phyloP scores from a whole-genome alignment of 2,113 vertebrate species.

The Sminthopsis crassicaudata region DNA sequence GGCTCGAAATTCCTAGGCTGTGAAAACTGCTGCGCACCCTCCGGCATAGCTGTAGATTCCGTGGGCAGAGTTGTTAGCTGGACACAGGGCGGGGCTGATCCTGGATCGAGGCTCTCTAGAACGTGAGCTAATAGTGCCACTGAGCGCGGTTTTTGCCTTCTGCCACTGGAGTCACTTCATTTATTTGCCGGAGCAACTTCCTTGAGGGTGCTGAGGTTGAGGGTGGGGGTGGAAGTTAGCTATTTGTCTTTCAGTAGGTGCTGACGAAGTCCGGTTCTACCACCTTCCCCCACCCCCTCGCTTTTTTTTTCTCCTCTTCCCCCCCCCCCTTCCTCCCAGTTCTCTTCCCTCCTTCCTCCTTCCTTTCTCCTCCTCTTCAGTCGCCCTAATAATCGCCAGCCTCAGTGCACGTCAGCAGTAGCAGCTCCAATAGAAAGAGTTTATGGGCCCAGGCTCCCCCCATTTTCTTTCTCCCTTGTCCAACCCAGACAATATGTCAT shows the following conservation, averaged over 20 bases:
- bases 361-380: neutral
- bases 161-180: neutral
- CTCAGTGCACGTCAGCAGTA: slow-evolving; percentile 59
- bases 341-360: slow-evolving; percentile 28
- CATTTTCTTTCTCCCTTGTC: neutral
- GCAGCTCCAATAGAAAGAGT: slow-evolving; percentile 59
- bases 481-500: slow-evolving; percentile 69
- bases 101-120: slow-evolving; percentile 85
- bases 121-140: neutral
- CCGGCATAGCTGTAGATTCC: neutral
- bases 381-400: slow-evolving; percentile 51
- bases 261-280: neutral
- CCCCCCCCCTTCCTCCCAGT: neutral
- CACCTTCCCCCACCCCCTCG: neutral
- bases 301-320: neutral
- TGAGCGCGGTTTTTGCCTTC: neutral
- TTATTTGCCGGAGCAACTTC: neutral
- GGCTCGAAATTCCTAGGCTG: neutral
- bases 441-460: slow-evolving; percentile 13
- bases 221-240: neutral
- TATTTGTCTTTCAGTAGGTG: neutral
- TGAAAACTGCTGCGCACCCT: neutral
- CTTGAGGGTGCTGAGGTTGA: neutral
- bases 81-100: slow-evolving; percentile 69
- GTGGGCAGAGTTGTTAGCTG: neutral